phyloP scores from a whole-genome alignment of 2,888 invertebrate genomes.

The Meliscaeva auricollis region DNA sequence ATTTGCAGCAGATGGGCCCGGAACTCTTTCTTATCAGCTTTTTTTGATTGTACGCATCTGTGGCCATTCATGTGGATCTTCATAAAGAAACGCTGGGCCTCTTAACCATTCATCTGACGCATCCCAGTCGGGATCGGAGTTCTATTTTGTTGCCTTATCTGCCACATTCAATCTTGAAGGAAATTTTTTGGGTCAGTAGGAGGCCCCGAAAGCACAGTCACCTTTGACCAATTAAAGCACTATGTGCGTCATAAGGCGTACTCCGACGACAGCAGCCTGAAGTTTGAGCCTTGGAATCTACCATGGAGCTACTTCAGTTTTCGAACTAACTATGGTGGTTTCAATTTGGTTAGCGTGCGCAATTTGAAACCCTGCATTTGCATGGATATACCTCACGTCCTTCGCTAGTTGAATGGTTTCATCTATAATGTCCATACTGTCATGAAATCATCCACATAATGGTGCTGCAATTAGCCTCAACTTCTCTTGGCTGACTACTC shows the following conservation, averaged over 20 bases:
- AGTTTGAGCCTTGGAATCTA: constrained; percentile 77
- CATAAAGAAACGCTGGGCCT: not conserved
- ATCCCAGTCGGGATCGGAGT: not conserved
- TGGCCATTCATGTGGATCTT: not conserved
- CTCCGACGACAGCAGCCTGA: not conserved
- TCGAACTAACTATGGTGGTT: constrained; percentile 64
- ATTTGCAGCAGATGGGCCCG: constrained; percentile 9
- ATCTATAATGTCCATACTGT: constrained; percentile 28
- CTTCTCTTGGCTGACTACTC: constrained; percentile 14
- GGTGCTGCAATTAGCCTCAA: constrained; percentile 28
- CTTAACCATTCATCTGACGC: not conserved
- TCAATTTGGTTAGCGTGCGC: not conserved
- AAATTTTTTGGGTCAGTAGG: constrained; percentile 58
- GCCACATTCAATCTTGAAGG: constrained; percentile 56
- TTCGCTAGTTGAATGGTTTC: constrained; percentile 31
- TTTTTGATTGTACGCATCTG: constrained; percentile 1
- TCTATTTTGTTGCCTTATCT: not conserved
- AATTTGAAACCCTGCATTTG: constrained; percentile 16
- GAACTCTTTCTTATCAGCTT: not conserved
- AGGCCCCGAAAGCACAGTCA: constrained; percentile 76
- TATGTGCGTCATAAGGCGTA: constrained; percentile 2
- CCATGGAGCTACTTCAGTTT: constrained; percentile 75
- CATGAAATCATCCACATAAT: constrained; percentile 48
- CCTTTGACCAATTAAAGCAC: constrained; percentile 47
- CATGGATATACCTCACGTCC: constrained; percentile 7